Conservation (phyloP, 2,888 invertebrate genomes). For the Tryphoninae sp. region DNA sequence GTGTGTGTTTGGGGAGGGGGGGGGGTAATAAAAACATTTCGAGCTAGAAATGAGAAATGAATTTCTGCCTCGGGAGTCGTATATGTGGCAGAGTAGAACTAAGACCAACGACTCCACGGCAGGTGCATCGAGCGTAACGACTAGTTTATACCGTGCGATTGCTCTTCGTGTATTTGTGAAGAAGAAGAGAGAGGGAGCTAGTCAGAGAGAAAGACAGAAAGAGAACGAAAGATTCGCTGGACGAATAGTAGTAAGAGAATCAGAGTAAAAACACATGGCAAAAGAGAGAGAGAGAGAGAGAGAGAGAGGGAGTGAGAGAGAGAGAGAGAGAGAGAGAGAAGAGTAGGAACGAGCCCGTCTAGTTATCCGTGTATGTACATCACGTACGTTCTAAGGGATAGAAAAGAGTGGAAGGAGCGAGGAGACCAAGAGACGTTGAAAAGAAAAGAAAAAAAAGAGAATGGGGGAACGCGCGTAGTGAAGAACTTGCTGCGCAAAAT, state of each 20-base stretch:
- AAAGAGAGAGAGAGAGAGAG: conserved; percentile 9
- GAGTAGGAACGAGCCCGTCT: conserved; percentile 46
- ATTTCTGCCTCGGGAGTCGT: conserved; percentile 6
- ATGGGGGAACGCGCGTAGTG: not conserved
- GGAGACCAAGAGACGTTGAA: conserved; percentile 12
- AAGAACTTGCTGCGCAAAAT: conserved; percentile 24
- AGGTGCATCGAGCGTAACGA: conserved; percentile 55
- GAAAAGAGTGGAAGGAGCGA: conserved; percentile 24
- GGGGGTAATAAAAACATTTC: not conserved
- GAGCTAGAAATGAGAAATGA: conserved; percentile 35
- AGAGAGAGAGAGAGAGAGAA: conserved; percentile 27
- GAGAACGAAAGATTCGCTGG: conserved; percentile 24
- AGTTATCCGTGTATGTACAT: conserved; percentile 62
- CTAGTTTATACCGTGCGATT: conserved; percentile 45
- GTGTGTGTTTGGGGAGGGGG: not conserved
- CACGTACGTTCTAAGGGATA: conserved; percentile 56
- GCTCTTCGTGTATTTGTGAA: not conserved
- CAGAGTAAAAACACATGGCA: conserved; percentile 8
- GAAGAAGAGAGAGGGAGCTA: not conserved
- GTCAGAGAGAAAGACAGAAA: not conserved
- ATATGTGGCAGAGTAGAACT: not conserved
- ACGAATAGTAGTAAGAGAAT: conserved; percentile 56
- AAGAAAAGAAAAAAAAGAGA: conserved; percentile 8
- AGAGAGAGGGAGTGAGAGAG: conserved; percentile 27
- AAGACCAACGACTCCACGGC: conserved; percentile 6